A percentile compares a stretch with the other conserved stretches of the same genome.
Evolutionary conservation across 2,888 invertebrate species (phyloP).

Genomic region (Daptonema setosum): DNA sequence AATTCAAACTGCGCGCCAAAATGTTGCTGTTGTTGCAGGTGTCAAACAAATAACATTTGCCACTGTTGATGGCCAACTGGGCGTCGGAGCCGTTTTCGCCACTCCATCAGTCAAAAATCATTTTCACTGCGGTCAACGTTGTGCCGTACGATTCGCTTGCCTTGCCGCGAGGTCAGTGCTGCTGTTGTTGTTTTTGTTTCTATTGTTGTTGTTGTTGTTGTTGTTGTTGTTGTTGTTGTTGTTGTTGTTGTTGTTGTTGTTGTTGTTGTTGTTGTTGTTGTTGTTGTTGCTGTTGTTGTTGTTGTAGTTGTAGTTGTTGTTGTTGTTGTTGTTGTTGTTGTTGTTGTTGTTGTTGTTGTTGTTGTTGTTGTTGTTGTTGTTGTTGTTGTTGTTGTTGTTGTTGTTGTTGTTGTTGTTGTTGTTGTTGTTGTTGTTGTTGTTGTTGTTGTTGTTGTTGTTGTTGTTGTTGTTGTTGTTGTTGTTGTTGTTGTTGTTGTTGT

Average conservation of each 20-base stretch:
- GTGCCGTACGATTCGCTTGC: no score
- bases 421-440: not conserved
- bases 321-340: not conserved
- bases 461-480: not conserved
- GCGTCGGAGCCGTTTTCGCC: no score
- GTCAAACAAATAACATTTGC: no score
- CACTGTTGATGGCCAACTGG: no score
- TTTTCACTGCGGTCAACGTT: no score
- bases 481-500: not conserved
- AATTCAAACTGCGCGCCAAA: no score
- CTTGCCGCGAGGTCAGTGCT: no score
- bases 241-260: not conserved
- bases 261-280: not conserved
- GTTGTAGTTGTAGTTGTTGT: not conserved
- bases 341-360: not conserved
- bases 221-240: not conserved
- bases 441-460: not conserved
- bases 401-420: not conserved
- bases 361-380: not conserved
- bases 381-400: not conserved
- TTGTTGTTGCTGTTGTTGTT: not conserved
- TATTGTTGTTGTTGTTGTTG: not conserved
- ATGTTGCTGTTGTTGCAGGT: no score
- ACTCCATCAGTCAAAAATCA: no score
- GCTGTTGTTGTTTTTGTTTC: no score